Percentiles rank a stretch among this genome's conserved stretches.
phyloP scores from a whole-genome alignment of 2,113 vertebrate genomes.

The Chaetura pelagica region DNA sequence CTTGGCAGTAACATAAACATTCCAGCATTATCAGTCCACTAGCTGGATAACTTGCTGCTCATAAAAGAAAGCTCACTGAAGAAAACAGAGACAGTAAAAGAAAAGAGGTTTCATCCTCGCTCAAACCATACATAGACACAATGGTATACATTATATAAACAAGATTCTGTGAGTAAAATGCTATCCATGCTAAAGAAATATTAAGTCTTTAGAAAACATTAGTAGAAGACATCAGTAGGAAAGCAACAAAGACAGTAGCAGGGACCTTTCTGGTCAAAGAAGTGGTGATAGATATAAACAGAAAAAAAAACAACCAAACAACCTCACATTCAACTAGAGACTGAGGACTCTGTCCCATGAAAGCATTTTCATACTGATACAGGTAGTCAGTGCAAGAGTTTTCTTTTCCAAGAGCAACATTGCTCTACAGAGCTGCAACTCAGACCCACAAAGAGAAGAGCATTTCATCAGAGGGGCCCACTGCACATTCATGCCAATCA shows the following conservation, averaged over 20 bases:
- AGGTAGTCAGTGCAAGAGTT: background rate
- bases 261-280: background rate
- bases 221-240: background rate
- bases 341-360: background rate
- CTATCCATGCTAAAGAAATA: background rate
- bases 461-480: background rate
- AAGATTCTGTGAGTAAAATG: background rate
- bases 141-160: background rate
- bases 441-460: background rate
- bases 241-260: background rate
- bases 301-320: no score
- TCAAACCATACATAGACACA: background rate
- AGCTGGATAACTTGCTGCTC: no score
- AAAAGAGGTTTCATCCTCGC: no score
- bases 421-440: background rate
- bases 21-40: no score
- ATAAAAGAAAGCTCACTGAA: no score
- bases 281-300: background rate
- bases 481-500: background rate
- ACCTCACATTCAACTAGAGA: background rate
- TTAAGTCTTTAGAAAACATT: background rate
- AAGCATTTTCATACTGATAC: background rate
- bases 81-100: no score
- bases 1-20: no score
- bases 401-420: background rate